A percentile compares a stretch with the other conserved stretches of the same genome.
phyloP scores from a whole-genome alignment of 2,113 vertebrate species.

The Recurvirostra avosetta region DNA sequence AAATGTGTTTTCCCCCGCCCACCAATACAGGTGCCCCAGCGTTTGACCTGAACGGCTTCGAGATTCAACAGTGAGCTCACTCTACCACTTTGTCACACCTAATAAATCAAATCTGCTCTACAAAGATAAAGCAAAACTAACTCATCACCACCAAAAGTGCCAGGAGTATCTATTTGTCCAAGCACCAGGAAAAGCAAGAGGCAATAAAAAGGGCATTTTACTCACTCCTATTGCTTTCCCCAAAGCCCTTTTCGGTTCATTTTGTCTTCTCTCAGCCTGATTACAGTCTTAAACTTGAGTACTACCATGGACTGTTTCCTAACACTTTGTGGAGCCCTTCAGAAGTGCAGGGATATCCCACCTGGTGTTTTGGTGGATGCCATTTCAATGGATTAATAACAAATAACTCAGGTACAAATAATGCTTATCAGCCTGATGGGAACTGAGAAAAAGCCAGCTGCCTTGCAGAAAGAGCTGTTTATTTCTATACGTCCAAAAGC shows the following conservation, averaged over 20 bases:
- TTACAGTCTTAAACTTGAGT: not conserved
- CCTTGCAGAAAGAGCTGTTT: not conserved
- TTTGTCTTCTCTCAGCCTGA: not conserved
- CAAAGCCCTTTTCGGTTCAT: not conserved
- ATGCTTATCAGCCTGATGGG: rapidly evolving
- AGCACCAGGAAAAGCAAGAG: not conserved
- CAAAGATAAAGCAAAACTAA: not conserved
- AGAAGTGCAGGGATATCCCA: not conserved
- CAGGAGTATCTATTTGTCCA: not conserved
- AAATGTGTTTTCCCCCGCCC: not conserved
- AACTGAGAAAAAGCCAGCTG: not conserved
- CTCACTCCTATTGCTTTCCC: not conserved
- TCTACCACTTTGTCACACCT: not conserved
- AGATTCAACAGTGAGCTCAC: not conserved
- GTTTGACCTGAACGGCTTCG: not conserved
- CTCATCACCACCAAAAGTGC: not conserved
- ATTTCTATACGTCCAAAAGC: not conserved
- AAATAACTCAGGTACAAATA: not conserved
- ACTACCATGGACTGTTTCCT: not conserved
- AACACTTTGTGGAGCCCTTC: not conserved
- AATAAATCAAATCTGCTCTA: not conserved
- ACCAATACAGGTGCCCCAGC: not conserved
- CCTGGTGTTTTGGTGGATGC: not conserved
- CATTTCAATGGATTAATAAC: not conserved
- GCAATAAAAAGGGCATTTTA: not conserved